Evolutionary conservation across 2,888 invertebrate species (phyloP), one percentile per base, ranked within the genome.

Genomic region (Isotomurus palustris): DNA sequence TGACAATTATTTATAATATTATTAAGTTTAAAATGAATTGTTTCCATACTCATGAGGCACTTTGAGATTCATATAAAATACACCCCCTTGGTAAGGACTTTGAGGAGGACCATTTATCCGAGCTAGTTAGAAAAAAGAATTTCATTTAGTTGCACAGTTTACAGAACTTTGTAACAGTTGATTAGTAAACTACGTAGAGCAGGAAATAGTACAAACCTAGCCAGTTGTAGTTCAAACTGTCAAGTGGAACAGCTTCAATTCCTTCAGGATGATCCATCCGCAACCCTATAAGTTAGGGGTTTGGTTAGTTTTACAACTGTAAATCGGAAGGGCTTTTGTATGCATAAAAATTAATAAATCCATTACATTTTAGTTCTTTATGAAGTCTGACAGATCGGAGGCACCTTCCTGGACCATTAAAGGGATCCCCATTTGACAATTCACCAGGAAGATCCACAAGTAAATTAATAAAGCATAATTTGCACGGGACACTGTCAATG

Each of bases 1-100:
- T n/a, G n/a, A n/a, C n/a, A n/a, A n/a, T n/a, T n/a, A n/a, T n/a
- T n/a, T n/a, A n/a, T 6, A n/a, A 24, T 19, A 51, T 22, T 41
- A 36, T 41, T 10, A 47, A 19, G 19, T 35, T 50, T 32, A 45
- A 41, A 32, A 5, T 12, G 2, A 3, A 19, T 25, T 28, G 24
- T 40, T 52, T 19, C 22, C 22, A 22, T 74, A 87, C 83, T 84
- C 82, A 72, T 84, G 85, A 12, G 92, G 91, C 70, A 93, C 88
- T 77, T 91, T 90, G 60, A 95, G 82, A 74, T 91, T 91, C 5
- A 95, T 80, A 74, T 87, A 91, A 77, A 95, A 95, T 57, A 90
- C 80, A 6, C 94, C 94, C 17, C 94, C 94, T 75, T 94, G 93
- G 73, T 94, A 95, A 0, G 94, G 92, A 74, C 91, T 92, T 29